A percentile compares a stretch with the other conserved stretches of the same genome.
Conservation (phyloP, 2,797 vertebrate species). For the Sitta carolinensis region DNA sequence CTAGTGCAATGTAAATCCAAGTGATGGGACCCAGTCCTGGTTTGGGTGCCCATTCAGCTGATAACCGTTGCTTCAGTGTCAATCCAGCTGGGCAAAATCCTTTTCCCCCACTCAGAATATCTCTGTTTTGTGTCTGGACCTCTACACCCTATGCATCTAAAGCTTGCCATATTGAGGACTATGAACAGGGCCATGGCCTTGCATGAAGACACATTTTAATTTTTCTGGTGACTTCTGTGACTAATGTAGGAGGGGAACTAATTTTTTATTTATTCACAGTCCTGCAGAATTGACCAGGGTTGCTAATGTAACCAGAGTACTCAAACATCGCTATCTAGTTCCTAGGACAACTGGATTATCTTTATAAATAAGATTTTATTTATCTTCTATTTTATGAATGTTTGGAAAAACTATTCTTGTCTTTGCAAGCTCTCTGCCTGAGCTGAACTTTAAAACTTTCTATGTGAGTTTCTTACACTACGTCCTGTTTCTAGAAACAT, state of each 20-base stretch:
- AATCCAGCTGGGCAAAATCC: neutral
- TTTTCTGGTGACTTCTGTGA: neutral
- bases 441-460: neutral
- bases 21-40: neutral
- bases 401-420: neutral
- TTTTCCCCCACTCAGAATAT: neutral
- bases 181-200: rapidly evolving
- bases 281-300: neutral
- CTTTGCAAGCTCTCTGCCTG: neutral
- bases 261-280: neutral
- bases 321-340: neutral
- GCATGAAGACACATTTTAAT: neutral
- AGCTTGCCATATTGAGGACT: neutral
- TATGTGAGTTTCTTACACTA: neutral
- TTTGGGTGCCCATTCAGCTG: neutral
- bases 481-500: neutral
- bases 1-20: neutral
- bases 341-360: neutral
- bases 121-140: neutral
- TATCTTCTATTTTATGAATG: neutral
- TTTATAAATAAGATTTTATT: neutral
- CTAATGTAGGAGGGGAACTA: neutral
- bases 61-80: neutral
- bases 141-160: neutral
- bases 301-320: neutral